Percentiles rank a stretch among this genome's conserved stretches.
phyloP scores from a whole-genome alignment of 2,113 vertebrate species.

The Alethe diademata region DNA sequence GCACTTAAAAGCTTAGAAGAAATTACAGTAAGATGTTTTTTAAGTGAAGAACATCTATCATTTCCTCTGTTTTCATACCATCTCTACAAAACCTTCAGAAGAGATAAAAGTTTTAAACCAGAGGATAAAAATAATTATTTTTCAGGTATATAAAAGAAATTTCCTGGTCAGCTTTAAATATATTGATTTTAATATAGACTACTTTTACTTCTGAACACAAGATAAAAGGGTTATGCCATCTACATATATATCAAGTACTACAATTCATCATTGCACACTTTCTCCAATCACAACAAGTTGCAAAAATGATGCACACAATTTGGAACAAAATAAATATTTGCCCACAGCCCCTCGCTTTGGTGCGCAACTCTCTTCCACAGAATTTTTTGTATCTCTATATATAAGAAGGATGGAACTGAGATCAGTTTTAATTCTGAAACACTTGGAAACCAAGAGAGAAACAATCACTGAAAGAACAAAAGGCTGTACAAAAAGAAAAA shows the following conservation, averaged over 20 bases:
- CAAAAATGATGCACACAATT: rapidly evolving
- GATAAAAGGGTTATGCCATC: neutral
- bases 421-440: neutral
- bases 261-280: neutral
- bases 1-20: neutral
- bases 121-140: neutral
- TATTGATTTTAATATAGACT: neutral
- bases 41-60: neutral
- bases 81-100: neutral
- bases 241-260: neutral
- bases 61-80: neutral
- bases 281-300: neutral
- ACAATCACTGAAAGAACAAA: neutral
- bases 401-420: neutral
- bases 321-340: neutral
- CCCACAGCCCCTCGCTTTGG: neutral
- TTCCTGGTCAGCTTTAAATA: neutral
- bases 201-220: neutral
- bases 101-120: neutral
- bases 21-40: neutral
- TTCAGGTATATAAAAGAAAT: neutral
- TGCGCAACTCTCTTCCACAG: neutral
- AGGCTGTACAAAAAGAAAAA: too few species aligned
- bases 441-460: neutral
- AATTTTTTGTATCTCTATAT: neutral